Base-by-base conservation (phyloP, 2,888 invertebrate genomes). In the Lasioglossum leucozonium region DNA sequence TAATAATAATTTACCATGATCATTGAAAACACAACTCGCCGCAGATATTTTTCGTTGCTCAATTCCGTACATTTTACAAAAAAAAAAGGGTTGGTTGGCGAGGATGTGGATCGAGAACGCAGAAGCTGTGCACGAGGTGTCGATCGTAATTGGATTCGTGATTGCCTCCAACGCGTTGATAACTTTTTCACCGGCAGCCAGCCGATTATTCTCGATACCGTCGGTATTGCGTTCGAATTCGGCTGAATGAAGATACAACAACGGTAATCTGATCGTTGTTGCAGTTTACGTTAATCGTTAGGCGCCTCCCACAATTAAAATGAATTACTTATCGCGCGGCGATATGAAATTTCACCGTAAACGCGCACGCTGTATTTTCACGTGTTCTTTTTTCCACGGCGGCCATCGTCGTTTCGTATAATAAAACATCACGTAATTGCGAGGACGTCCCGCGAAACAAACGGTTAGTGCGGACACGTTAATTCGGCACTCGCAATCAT, bases 61-160 rank as follows among this genome's bases (percentile, higher is more conserved):
- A 37, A 8, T 44, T 22, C 26, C 34, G 16, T 37, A 51, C 18
- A 58, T 42, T 47, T 11, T 10, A 30, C 8, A 30, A 77, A 22
- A 42, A 47, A 47, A 22, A 22, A 4, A 10, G 10, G 4, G 47
- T 5, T 0, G 22, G 8, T 6, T 42, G n/a, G 44, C 3, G 22
- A n/a, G 16, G 73, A 74, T 34, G 58, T 4, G 62, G 71, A 74
- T 51, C 47, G 44, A 58, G 51, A 67, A 55, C n/a, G 72, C 37
- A 44, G 22, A 34, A 58, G 30, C 77, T 11, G 42, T 65, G 77
- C 82, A 76, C 72, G 79, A 47, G 55, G 30, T 34, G 72, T 62
- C 72, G 74, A 72, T 78, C 79, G 71, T 87, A 84, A 88, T 86
- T 89, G 82, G 69, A 84, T 77, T 82, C 72, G 75, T 76, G 80